These are phyloP conservation scores for Charaxes varanes DNA, from an alignment of 1,140 invertebrate species.

Conservation along the genomic window DNA sequence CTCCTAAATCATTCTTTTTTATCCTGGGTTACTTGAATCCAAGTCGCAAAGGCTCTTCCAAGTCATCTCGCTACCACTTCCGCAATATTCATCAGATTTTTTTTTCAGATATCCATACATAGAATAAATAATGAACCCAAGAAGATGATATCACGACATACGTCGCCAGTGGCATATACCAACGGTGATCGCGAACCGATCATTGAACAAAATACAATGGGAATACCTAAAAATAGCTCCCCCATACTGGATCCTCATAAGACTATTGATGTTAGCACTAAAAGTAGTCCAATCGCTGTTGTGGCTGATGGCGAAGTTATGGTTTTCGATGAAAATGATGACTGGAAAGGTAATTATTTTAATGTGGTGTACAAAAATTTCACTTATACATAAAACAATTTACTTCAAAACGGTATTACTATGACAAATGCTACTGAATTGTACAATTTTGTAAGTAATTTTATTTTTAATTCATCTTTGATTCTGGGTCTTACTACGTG, in stretches of 20 bases:
- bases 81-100: too few species aligned
- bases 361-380: too few species aligned
- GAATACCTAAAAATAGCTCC: slow-evolving; percentile 69
- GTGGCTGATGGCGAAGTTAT: slow-evolving; percentile 84
- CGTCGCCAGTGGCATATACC: slow-evolving; percentile 68
- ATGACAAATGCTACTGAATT: too few species aligned
- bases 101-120: slow-evolving; percentile 56
- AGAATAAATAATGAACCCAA: slow-evolving; percentile 64
- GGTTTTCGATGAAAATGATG: slow-evolving; percentile 88
- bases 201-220: slow-evolving; percentile 46
- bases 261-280: slow-evolving; percentile 55
- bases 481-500: too few species aligned
- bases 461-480: neutral
- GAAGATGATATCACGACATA: slow-evolving; percentile 74
- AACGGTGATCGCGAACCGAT: slow-evolving; percentile 53
- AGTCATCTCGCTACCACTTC: too few species aligned
- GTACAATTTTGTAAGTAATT: slow-evolving; percentile 1
- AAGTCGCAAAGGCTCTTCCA: too few species aligned
- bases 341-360: slow-evolving; percentile 75
- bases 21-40: too few species aligned
- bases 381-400: too few species aligned
- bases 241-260: slow-evolving; percentile 70
- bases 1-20: too few species aligned
- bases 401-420: too few species aligned
- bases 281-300: slow-evolving; percentile 72